Conservation (phyloP, 1,140 invertebrate genomes). For the Ceratina calcarata region DNA sequence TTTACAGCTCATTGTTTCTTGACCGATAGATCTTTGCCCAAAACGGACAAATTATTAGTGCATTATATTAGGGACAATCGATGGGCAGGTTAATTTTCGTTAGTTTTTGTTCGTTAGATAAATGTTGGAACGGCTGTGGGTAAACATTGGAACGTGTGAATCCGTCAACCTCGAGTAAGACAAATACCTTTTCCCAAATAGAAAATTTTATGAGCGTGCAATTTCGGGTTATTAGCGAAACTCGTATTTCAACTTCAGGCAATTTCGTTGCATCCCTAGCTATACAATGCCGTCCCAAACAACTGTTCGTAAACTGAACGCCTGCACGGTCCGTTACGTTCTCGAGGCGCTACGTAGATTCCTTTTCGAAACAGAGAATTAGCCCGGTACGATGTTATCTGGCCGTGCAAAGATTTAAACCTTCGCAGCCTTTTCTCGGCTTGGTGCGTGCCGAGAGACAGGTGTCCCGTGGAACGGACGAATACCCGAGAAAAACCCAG, state of each 20-base stretch:
- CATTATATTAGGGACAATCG: background rate
- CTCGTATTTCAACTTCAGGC: background rate
- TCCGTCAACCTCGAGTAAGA: too few species aligned
- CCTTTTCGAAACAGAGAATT: background rate
- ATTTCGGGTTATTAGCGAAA: background rate
- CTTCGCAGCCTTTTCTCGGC: slow-evolving; percentile 3
- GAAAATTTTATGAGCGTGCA: background rate
- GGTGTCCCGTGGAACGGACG: slow-evolving; percentile 12
- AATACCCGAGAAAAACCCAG: background rate
- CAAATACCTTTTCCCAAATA: background rate
- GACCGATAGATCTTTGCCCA: background rate
- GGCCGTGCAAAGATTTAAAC: slow-evolving; percentile 20
- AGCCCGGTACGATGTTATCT: background rate
- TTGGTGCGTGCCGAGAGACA: slow-evolving; percentile 38
- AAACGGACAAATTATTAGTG: background rate
- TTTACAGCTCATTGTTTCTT: slow-evolving; percentile 32
- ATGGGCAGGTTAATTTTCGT: background rate
- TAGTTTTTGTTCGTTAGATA: background rate
- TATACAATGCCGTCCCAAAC: background rate
- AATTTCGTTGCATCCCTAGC: background rate
- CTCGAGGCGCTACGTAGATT: background rate
- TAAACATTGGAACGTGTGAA: background rate
- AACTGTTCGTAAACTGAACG: background rate
- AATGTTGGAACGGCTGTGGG: background rate
- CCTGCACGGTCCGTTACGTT: background rate